Conservation (phyloP, 1,140 invertebrate genomes). For the Bombus impatiens region DNA sequence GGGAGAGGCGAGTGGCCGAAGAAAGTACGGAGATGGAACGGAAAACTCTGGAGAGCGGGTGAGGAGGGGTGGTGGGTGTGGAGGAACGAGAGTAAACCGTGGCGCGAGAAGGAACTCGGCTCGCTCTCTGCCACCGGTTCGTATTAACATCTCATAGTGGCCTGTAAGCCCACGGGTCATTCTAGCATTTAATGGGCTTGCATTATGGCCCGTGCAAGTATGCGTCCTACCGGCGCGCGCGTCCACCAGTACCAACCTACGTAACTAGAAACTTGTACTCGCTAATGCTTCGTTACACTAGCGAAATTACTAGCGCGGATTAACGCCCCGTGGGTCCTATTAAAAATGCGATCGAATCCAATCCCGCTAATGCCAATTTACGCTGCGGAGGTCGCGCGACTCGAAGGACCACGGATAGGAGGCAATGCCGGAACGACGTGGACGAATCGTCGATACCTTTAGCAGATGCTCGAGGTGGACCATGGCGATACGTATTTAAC, state of each 20-base stretch:
- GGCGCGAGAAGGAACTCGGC: conserved; percentile 37
- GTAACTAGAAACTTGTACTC: conserved; percentile 34
- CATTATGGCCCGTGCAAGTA: conserved; percentile 58
- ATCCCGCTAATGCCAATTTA: not conserved
- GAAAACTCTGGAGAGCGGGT: not conserved
- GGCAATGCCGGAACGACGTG: not conserved
- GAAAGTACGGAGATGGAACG: conserved; percentile 42
- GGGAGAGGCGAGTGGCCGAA: conserved; percentile 27
- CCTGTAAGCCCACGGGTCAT: conserved; percentile 68
- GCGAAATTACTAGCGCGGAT: conserved; percentile 20
- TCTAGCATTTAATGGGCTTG: conserved; percentile 74
- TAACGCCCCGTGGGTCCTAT: not conserved
- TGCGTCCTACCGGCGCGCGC: conserved; percentile 12
- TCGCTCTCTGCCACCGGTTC: conserved; percentile 53
- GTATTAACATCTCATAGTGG: conserved; percentile 74
- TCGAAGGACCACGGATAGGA: not conserved
- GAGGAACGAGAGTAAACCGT: conserved; percentile 7
- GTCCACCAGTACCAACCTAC: conserved; percentile 51
- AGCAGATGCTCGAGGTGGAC: conserved; percentile 2
- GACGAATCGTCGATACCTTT: not conserved
- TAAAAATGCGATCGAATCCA: conserved; percentile 5
- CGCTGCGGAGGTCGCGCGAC: not conserved
- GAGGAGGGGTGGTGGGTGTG: not conserved
- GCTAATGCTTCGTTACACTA: conserved; percentile 41
- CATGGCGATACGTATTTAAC: no score